phyloP scores from a whole-genome alignment of 2,113 vertebrate genomes.

The Picathartes gymnocephalus region DNA sequence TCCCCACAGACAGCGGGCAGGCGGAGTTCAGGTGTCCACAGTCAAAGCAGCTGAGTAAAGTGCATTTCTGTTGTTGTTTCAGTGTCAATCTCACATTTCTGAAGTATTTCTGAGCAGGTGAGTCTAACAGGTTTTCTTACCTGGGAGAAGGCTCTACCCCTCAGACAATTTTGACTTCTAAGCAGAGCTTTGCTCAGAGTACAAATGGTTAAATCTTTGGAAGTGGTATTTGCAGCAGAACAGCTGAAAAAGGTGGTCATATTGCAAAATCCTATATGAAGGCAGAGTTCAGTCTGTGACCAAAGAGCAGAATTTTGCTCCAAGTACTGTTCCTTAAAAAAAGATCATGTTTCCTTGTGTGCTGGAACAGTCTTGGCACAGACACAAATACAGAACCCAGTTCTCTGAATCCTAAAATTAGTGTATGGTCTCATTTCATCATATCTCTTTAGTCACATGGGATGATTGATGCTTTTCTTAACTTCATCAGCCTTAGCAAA shows the following conservation, averaged over 20 bases:
- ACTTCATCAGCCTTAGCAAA: not conserved
- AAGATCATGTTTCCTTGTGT: conserved; percentile 20
- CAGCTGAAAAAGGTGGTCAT: not conserved
- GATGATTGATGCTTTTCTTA: conserved; percentile 1
- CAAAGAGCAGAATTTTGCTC: not conserved
- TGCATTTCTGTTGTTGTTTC: not conserved
- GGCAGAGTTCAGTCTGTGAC: not conserved
- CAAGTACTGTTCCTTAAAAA: conserved; percentile 36
- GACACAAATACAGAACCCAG: conserved; percentile 4
- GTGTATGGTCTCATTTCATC: conserved; percentile 19
- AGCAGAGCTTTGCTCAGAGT: not conserved
- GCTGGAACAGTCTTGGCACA: conserved; percentile 31
- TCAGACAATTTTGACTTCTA: not conserved
- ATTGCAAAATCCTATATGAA: not conserved
- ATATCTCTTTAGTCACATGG: conserved; percentile 12
- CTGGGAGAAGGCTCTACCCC: not conserved
- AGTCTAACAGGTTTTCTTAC: not conserved
- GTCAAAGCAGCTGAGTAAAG: not conserved
- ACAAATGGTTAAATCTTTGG: not conserved
- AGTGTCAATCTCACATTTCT: not conserved
- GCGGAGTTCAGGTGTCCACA: not conserved
- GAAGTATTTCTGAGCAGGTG: not conserved
- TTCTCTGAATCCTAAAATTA: conserved; percentile 69
- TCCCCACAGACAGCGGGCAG: fast-evolving
- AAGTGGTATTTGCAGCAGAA: not conserved